Base-by-base conservation (phyloP, 1,140 invertebrate species). In the Lasaia peninsularis region DNA sequence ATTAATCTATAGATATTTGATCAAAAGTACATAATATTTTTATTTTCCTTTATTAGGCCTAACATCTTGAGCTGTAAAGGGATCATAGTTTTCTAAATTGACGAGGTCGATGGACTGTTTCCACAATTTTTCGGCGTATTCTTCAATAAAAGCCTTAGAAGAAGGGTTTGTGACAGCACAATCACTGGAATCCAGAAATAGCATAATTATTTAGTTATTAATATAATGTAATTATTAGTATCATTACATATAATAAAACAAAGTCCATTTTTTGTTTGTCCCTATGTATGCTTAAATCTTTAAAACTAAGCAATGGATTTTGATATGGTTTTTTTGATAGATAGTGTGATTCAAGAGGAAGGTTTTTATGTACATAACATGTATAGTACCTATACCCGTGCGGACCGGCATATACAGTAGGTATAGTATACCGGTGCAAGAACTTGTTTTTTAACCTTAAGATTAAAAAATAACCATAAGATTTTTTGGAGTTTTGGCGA, bases 121-220 rank as follows among this genome's bases (percentile, higher is more conserved):
- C 96, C 96, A 97, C n/a, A 97, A 77, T 78, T 90, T 92, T 69
- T 93, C 90, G 40, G 90, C 91, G n/a, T 91, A 90, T 52, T 91
- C 89, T 31, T 90, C 78, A 66, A 93, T 90, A 34, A 73, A 62
- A 0, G 91, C 92, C 34, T 73, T 78, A n/a, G 64, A 34, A 0
- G 87, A 72, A 2, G 91, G 86, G 2, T 55, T 70, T 4, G 70
- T 80, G 0, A 85, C 86, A 49, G 67, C 79, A 67, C 93, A 94
- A 58, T 94, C 93, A 58, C 92, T 91, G 75, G 72, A 90, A 89
- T 18, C 53, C 52, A n/a, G 37, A 16, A 58, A 20, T 1, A 6
- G 32, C 12, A 14, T 8, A 52, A 33, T 24, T 24, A n/a, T n/a
- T n/a, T n/a, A n/a, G n/a, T n/a, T n/a, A n/a, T n/a, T n/a, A n/a